Conservation (phyloP, 2,888 invertebrate genomes). For the Spodoptera littoralis region DNA sequence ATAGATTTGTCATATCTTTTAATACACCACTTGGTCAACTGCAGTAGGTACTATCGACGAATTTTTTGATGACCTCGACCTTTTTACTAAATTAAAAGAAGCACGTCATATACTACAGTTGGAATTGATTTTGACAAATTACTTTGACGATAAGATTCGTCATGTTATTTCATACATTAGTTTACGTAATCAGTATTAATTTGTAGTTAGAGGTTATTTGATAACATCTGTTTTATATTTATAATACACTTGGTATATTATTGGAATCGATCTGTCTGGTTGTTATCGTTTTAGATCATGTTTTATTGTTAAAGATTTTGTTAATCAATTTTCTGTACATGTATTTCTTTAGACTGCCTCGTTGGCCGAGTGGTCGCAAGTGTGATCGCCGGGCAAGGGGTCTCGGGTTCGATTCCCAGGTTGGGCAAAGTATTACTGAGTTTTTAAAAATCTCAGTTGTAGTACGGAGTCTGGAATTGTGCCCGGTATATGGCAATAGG, state of each 20-base stretch:
- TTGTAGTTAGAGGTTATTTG: conserved; percentile 33
- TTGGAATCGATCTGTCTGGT: conserved; percentile 20
- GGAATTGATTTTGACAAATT: conserved; percentile 38
- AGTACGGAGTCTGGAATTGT: no score
- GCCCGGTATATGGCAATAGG: no score
- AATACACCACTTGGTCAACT: conserved; percentile 6
- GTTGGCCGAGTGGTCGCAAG: no score
- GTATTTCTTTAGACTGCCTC: no score
- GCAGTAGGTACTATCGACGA: conserved; percentile 18
- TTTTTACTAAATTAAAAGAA: conserved; percentile 31
- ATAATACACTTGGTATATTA: conserved; percentile 19
- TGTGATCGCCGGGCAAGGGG: no score
- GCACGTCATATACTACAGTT: conserved; percentile 16
- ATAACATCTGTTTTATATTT: conserved; percentile 34
- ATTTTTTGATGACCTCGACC: conserved; percentile 37
- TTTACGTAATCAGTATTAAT: conserved; percentile 51
- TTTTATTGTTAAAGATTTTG: no score
- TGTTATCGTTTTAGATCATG: neutral
- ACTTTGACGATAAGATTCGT: conserved; percentile 29
- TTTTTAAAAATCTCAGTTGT: no score
- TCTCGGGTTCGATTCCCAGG: no score
- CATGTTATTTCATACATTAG: conserved; percentile 24
- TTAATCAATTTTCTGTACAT: no score
- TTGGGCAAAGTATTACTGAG: no score
- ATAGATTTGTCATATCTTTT: no score